A percentile compares a stretch with the other conserved stretches of the same genome.
Conservation (phyloP, 2,888 invertebrate genomes). For the Halictus ligatus region DNA sequence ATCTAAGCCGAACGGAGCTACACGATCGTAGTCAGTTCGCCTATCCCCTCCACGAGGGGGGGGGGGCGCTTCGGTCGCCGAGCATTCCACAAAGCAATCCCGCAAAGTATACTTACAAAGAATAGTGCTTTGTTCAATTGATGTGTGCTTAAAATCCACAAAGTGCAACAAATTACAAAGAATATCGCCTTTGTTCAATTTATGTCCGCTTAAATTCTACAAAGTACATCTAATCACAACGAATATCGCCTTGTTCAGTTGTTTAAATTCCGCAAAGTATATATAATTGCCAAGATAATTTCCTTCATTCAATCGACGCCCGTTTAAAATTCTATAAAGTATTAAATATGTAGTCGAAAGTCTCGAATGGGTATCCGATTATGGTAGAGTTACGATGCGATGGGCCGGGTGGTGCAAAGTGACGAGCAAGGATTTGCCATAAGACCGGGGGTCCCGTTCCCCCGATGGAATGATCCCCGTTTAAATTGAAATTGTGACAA, state of each 20-base stretch:
- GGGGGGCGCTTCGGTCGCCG: too few species aligned
- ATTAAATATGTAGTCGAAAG: not conserved
- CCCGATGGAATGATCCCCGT: not conserved
- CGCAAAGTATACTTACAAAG: too few species aligned
- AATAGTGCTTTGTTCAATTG: too few species aligned
- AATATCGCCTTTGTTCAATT: too few species aligned
- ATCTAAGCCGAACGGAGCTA: too few species aligned
- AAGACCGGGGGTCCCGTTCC: not conserved
- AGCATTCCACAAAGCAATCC: too few species aligned
- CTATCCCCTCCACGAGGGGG: too few species aligned
- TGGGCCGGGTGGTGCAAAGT: not conserved
- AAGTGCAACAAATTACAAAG: not conserved
- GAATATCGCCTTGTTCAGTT: too few species aligned
- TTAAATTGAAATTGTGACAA: slow-evolving; percentile 15
- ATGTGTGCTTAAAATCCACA: not conserved
- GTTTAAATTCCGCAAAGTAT: not conserved
- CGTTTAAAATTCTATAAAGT: not conserved
- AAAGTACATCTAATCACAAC: not conserved
- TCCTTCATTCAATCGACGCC: not conserved
- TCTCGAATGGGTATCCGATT: not conserved
- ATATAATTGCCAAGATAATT: not conserved
- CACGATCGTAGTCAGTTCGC: too few species aligned
- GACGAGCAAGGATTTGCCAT: slow-evolving; percentile 4
- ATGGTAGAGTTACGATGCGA: not conserved
- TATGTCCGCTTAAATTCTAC: not conserved